phyloP scores from a whole-genome alignment of 37 sponge, comb jelly and placozoan genomes.

The Dysidea cf. avara region DNA sequence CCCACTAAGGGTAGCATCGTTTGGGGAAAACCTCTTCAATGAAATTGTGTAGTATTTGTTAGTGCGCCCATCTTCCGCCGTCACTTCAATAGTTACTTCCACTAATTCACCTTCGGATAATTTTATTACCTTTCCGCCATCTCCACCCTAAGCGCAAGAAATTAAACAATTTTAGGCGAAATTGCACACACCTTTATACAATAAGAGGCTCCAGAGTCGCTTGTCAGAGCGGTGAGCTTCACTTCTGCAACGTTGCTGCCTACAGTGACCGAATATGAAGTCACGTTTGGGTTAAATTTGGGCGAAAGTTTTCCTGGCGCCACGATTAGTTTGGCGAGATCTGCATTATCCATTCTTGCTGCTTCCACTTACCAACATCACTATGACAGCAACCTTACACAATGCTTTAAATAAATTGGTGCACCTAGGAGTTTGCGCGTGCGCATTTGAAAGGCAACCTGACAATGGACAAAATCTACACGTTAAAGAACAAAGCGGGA shows the following conservation, averaged over 20 bases:
- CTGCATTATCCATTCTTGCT: conserved; percentile 87
- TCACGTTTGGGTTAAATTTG: conserved; percentile 62
- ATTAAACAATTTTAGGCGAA: neutral
- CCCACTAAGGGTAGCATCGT: conserved; percentile 74
- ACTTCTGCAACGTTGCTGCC: conserved; percentile 64
- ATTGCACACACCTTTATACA: conserved; percentile 62
- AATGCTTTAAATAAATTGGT: too few relatives aligned
- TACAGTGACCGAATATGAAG: conserved; percentile 72
- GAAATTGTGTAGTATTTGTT: conserved; percentile 75
- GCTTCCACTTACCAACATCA: too few relatives aligned
- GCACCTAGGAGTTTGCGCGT: too few relatives aligned
- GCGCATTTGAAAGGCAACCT: too few relatives aligned
- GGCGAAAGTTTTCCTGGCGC: conserved; percentile 87
- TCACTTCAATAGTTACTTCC: conserved; percentile 57
- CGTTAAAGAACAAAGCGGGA: conserved; percentile 23
- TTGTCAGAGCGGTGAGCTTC: conserved; percentile 71
- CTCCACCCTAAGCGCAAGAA: conserved; percentile 45
- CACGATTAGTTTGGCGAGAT: conserved; percentile 79
- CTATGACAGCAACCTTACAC: too few relatives aligned
- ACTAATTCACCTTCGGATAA: conserved; percentile 73
- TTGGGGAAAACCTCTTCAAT: conserved; percentile 67
- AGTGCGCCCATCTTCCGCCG: conserved; percentile 89
- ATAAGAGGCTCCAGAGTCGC: conserved; percentile 85
- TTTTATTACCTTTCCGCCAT: conserved; percentile 56
- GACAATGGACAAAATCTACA: conserved; percentile 2